These are phyloP conservation scores for Erynnis tages DNA, from an alignment of 2,888 invertebrate genomes.

Conservation along the genomic window DNA sequence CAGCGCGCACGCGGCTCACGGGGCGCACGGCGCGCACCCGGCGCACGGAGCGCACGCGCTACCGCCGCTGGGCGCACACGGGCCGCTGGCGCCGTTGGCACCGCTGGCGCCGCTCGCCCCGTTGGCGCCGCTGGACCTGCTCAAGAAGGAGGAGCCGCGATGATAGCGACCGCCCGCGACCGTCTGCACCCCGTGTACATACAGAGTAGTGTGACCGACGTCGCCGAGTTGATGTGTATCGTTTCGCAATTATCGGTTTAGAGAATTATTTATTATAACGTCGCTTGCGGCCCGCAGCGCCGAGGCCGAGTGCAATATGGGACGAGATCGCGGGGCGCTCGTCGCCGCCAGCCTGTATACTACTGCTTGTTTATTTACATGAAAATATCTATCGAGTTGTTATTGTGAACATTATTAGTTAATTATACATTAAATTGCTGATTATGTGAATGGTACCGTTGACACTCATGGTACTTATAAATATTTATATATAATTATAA, in stretches of 20 bases:
- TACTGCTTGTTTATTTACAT: slow-evolving; percentile 80
- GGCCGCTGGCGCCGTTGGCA: slow-evolving; percentile 52
- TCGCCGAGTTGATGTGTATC: slow-evolving; percentile 54
- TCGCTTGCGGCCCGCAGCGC: slow-evolving; percentile 49
- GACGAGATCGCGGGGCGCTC: slow-evolving; percentile 55
- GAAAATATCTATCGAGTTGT: slow-evolving; percentile 79
- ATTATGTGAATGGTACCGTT: slow-evolving; percentile 75
- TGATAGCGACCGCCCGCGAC: slow-evolving; percentile 63
- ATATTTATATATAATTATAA: slow-evolving; percentile 82
- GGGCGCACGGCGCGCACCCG: slow-evolving; percentile 63
- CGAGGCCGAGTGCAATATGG: slow-evolving; percentile 68
- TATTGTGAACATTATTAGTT: slow-evolving; percentile 81
- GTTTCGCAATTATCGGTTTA: slow-evolving; percentile 71
- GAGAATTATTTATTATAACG: slow-evolving; percentile 76
- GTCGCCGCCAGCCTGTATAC: slow-evolving; percentile 60
- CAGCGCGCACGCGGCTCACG: slow-evolving; percentile 76
- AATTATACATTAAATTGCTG: slow-evolving; percentile 78
- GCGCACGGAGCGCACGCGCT: slow-evolving; percentile 57
- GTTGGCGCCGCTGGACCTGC: slow-evolving; percentile 82
- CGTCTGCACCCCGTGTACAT: slow-evolving; percentile 51
- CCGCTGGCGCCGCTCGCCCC: slow-evolving; percentile 79
- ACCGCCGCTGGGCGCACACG: slow-evolving; percentile 70
- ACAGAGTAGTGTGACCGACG: slow-evolving; percentile 53
- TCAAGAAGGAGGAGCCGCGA: slow-evolving; percentile 82
- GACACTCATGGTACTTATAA: slow-evolving; percentile 75